Base-by-base conservation (phyloP, 2,113 vertebrate genomes). In the Siphamia tubifer region DNA sequence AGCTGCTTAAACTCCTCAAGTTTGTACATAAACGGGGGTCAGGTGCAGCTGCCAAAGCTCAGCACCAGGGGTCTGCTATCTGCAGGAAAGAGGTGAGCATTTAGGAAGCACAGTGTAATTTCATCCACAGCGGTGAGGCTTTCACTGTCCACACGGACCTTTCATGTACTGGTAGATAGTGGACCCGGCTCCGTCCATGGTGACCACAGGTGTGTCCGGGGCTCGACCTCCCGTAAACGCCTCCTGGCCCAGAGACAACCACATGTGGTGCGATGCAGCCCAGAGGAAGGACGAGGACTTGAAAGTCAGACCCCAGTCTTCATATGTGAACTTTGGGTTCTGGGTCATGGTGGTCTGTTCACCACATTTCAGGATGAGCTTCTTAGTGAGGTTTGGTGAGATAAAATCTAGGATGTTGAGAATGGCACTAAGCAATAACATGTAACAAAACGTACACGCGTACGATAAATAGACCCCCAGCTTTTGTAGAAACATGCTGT, bases 1-100 rank as follows among this genome's bases (percentile, higher is more conserved):
- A 98, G 94, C 68, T 90, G 83, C 84, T 96, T 97, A 90, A 97
- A 98, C 87, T 97, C 93, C 36, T 91, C 92, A 76, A 98, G 94
- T 87, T 94, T 96, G 47, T 86, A 91, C 77, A 97, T 92, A 83
- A 98, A 98, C 0, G 95, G 96, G 81, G 96, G 96, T 98, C 96
- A 98, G 81, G 95, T 95, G 72, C 96, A 98, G 2, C 96, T 98
- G 61, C 96, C 96, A 74, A 98, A 98, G 79, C 91, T 96, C 79
- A 98, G 66, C 52, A 98, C 94, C 85, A 98, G 87, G 8, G 95
- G 94, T 17, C 95, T 89, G 38, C 76, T 92, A 2, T 56, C 96
- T 98, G 63, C 30, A 77, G 1, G 24, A 7, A 19, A 48, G 0
- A 47, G 12, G 17, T 21, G 6, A 4, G 15, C 3, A 3, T 10